Evolutionary conservation across 2,797 vertebrate species (phyloP), one percentile per base, ranked within the genome.

Genomic region (Acanthurus lineatus): DNA sequence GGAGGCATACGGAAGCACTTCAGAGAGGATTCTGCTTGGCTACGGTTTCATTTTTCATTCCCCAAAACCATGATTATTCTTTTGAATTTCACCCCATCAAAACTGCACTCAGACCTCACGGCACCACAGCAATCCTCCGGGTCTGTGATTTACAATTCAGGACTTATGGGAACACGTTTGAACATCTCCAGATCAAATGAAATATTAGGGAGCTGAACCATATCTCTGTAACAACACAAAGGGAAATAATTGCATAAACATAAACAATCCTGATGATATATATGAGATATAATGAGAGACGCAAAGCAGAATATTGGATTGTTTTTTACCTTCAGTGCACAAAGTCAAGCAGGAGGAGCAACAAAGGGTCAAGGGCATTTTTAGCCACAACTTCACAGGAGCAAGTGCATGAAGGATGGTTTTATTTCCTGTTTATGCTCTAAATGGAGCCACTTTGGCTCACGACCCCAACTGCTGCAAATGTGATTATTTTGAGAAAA

Each of bases 11-110:
- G 83, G 88, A 93, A 93, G 91, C 92, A 91, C 91, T 94, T 94
- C 90, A 88, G 80, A 91, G 82, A 87, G 74, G 81, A 93, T 91
- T 90, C 70, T 68, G 86, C 89, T 87, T 88, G 88, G 87, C 89
- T 83, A 79, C 19, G 78, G 91, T 93, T 91, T 93, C 90, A 88
- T 84, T 88, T 93, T 92, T 94, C 90, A 86, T 87, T 86, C 81
- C 89, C 88, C 77, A 85, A 91, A 93, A 93, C 89, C 91, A 86
- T 90, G 92, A 93, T 93, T 94, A 94, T 93, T 93, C 93, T 92
- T 94, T 93, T 93, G 93, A 93, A 85, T 93, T 91, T 92, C 88
- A 86, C 90, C 92, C 89, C 93, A 92, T 91, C 91, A 88, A 89
- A 91, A 92, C 88, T 90, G 79, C 80, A 68, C 88, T 89, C 92